Conservation (phyloP, 2,113 vertebrate genomes). For the Epinephelus moara region DNA sequence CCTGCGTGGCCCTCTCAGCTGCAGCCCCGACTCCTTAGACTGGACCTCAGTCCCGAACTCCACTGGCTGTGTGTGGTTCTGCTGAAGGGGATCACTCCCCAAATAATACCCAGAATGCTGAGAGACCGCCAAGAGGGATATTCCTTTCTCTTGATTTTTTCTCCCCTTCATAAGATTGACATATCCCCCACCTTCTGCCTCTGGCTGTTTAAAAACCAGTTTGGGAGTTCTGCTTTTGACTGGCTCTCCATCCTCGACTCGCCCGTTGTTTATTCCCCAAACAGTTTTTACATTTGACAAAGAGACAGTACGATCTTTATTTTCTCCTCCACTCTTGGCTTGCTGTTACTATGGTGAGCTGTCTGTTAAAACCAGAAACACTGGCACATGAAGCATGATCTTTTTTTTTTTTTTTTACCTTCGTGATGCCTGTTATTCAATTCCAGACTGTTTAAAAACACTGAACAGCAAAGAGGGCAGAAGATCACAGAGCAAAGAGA, state of each 20-base stretch:
- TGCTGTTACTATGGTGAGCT: conserved; percentile 60
- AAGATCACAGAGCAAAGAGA: conserved; percentile 45
- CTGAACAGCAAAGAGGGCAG: conserved; percentile 41
- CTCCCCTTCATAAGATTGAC: conserved; percentile 76
- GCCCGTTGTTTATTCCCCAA: conserved; percentile 71
- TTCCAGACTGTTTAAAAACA: conserved; percentile 47
- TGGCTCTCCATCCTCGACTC: conserved; percentile 65
- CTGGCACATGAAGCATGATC: conserved; percentile 37
- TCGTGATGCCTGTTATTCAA: conserved; percentile 36
- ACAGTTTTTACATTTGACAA: conserved; percentile 76
- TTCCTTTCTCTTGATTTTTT: conserved; percentile 70
- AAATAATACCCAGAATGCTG: conserved; percentile 68
- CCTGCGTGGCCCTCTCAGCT: conserved; percentile 73
- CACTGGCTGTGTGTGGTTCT: conserved; percentile 81
- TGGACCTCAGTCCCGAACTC: conserved; percentile 69
- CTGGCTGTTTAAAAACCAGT: conserved; percentile 69
- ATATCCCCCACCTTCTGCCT: conserved; percentile 71
- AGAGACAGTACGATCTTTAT: conserved; percentile 76
- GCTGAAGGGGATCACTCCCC: conserved; percentile 72
- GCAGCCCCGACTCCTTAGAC: conserved; percentile 64
- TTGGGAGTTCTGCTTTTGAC: conserved; percentile 74
- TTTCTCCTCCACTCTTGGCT: conserved; percentile 62
- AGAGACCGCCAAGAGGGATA: conserved; percentile 73
- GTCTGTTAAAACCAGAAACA: conserved; percentile 59
- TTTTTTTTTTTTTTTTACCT: conserved; percentile 54